Base-by-base conservation (phyloP, 2,797 vertebrate genomes). In the Melanotaenia boesemani region DNA sequence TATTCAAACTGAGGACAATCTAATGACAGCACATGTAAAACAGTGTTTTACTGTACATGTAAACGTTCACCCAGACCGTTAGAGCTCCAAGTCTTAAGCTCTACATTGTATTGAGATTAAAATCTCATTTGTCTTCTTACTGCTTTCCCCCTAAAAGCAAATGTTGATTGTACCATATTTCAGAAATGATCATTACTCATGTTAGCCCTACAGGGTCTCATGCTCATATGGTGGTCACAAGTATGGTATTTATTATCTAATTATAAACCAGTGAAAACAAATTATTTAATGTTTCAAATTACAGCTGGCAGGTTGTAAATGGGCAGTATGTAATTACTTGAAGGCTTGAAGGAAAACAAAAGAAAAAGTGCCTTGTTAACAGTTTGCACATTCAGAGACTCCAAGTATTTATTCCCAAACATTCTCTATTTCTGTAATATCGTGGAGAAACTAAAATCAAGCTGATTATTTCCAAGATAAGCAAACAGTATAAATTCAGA, bases 401-500 rank as follows among this genome's bases (percentile, higher is more conserved):
- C 34, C 37, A 12, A 39, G 37, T 39, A 11, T 39, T 39, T 39
- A 39, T 41, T 15, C 15, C 3, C 39, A 41, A 36, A 5, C 9
- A 41, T 52, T 59, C 22, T 64, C 39, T 22, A 72, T 44, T 10
- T 58, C 24, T 63, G 13, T 18, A 32, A 55, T 55, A 34, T 60
- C 63, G 74, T 70, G 13, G 61, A 57, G 24, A 10, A 41, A 41
- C 39, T 41, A 16, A 44, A 44, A 44, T 18, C 9, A 3, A 18
- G 41, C 16, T 44, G 41, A 44, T 44, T 16, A 5, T 18, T 44
- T 44, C 41, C 41, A 44, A 44, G 16, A 16, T 44, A 18, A 44
- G 16, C 16, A 44, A 44, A 44, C 41, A 44, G 41, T 16, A 18
- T 30, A 46, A 76, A 70, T 78, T 46, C 52, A 60, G 55, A 71